Base-by-base conservation (phyloP, 2,888 invertebrate species). In the Enchytraeus crypticus region DNA sequence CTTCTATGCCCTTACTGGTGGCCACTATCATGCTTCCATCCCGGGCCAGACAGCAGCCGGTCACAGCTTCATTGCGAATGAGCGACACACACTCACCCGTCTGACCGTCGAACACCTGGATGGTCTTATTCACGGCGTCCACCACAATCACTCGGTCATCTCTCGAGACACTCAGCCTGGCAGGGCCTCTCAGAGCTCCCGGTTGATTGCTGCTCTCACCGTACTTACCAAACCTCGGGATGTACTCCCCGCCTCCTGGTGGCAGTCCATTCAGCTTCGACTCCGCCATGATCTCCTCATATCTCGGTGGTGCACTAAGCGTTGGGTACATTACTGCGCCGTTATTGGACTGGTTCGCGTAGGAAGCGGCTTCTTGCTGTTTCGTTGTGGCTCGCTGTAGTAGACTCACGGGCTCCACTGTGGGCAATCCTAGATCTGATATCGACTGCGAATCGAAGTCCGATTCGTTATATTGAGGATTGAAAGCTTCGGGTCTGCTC, bases 11-110 rank as follows among this genome's bases (percentile, higher is more conserved):
- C 3, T 5, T 5, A n/a, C 21, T 23, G 1, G 57, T 57, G 3
- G 29, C 57, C 2, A 46, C 57, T 1, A 23, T 27, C 29, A 57
- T 18, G 27, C 46, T 57, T 14, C 46, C 46, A 27, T 57, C 46
- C 2, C 46, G 27, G 21, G 29, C 43, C 21, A 43, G 27, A 23
- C 57, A 45, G 33, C 46, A 43, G 18, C 57, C 57, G 32, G 26
- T 47, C 3, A 59, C 55, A 18, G 55, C 59, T 18, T 23, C 46
- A n/a, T 59, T 55, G 30, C 51, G 51, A 8, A 62, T 59, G 49
- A 62, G 51, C n/a, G 62, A 53, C 47, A 59, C 51, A 21, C 62
- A 62, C 11, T 59, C 58, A 11, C 62, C 62, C 18, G 21, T 27
- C 21, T 43, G 14, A 5, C 18, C 49, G 21, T 43, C 33, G 55